A percentile compares a stretch with the other conserved stretches of the same genome.
Evolutionary conservation across 2,888 invertebrate genomes (phyloP).

Genomic region (Diadegma fenestrale): DNA sequence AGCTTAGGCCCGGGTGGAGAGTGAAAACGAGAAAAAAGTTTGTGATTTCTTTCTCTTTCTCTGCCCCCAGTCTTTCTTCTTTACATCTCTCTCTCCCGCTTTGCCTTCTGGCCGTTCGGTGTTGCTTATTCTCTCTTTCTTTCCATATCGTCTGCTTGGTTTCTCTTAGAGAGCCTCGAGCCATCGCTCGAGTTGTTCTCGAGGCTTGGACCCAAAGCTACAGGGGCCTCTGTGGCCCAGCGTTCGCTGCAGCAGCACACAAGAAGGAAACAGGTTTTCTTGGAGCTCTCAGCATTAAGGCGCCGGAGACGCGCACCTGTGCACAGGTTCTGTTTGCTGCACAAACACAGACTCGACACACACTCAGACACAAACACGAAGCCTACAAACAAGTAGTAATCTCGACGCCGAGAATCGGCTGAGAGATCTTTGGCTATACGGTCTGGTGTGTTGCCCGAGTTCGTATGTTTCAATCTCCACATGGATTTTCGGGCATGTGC

Average conservation of each 20-base stretch:
- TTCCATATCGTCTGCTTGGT: background rate
- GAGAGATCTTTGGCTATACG: constrained; percentile 32
- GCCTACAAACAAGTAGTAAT: constrained; percentile 29
- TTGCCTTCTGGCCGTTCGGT: background rate
- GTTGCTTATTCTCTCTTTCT: too few relatives aligned
- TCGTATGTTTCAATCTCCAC: constrained; percentile 25
- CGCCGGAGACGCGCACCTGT: constrained; percentile 67
- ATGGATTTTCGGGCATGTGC: constrained; percentile 20
- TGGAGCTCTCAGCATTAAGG: constrained; percentile 50
- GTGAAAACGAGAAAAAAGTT: constrained; percentile 51
- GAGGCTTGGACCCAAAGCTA: constrained; percentile 81
- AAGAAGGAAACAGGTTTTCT: constrained; percentile 69
- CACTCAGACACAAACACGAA: background rate
- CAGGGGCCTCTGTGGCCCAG: constrained; percentile 69
- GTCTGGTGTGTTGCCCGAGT: constrained; percentile 1
- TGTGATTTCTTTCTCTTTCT: constrained; percentile 32
- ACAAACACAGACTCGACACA: constrained; percentile 22
- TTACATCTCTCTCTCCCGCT: background rate
- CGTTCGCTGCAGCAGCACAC: constrained; percentile 50
- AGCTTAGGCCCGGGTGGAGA: constrained; percentile 47
- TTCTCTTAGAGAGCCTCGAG: constrained; percentile 78
- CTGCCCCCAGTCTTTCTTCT: constrained; percentile 5
- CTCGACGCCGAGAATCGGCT: constrained; percentile 31
- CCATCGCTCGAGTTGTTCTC: constrained; percentile 72
- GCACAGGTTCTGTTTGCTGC: constrained; percentile 51